A percentile compares a stretch with the other conserved stretches of the same genome.
Evolutionary conservation across 2,113 vertebrate species (phyloP).

Genomic region (Charina bottae): DNA sequence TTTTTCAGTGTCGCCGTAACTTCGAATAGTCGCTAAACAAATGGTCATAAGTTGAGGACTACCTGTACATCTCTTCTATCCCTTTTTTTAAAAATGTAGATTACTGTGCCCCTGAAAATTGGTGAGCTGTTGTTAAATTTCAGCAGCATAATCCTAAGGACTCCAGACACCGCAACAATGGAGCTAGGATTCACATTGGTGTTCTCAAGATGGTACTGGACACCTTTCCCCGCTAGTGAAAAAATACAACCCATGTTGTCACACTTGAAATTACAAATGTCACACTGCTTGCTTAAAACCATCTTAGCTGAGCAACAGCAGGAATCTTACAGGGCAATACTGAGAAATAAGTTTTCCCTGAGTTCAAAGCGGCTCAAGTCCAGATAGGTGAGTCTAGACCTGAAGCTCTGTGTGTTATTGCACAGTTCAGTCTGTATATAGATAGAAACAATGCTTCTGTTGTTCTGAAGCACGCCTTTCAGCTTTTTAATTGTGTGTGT

Average conservation of each 20-base stretch:
- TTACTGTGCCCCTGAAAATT: neutral
- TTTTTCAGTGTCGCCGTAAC: too few species aligned
- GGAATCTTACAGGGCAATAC: neutral
- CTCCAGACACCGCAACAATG: neutral
- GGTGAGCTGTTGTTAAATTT: neutral
- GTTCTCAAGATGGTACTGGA: neutral
- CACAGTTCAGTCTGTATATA: neutral
- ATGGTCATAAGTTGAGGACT: too few species aligned
- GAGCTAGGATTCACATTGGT: neutral
- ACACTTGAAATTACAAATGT: neutral
- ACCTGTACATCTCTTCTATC: neutral
- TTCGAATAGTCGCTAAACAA: too few species aligned
- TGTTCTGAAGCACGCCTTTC: neutral
- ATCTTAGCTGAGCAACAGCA: neutral
- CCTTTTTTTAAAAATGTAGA: neutral
- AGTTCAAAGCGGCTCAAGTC: neutral
- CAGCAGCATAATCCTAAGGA: neutral
- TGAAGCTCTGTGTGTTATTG: neutral
- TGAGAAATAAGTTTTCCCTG: neutral
- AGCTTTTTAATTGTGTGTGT: neutral
- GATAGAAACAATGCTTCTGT: neutral
- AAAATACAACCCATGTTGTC: neutral
- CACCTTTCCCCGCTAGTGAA: neutral
- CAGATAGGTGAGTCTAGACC: neutral
- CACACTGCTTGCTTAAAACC: neutral